phyloP scores from a whole-genome alignment of 2,888 invertebrate species.

The Tenodera sinensis region DNA sequence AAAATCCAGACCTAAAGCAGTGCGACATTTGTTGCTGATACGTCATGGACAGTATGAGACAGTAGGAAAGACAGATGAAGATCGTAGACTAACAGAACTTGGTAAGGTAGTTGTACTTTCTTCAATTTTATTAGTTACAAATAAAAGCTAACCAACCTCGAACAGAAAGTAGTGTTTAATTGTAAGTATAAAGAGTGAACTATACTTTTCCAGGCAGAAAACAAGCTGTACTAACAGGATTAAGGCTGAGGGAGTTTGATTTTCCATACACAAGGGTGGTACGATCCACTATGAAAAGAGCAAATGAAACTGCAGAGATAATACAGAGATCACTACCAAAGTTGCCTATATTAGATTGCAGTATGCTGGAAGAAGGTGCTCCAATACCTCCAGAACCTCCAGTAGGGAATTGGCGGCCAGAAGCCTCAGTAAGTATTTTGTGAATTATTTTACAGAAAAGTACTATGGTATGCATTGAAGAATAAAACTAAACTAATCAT shows the following conservation, averaged over 20 bases:
- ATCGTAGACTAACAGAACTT: conserved; percentile 73
- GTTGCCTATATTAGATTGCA: conserved; percentile 60
- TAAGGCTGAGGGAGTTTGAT: conserved; percentile 64
- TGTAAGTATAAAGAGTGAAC: too few relatives aligned
- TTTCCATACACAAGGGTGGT: conserved; percentile 77
- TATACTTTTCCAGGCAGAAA: conserved; percentile 57
- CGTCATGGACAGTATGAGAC: conserved; percentile 93
- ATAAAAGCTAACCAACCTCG: background rate
- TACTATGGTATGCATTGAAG: background rate
- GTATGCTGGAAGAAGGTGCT: conserved; percentile 85
- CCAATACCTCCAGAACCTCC: conserved; percentile 94
- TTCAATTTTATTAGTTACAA: background rate
- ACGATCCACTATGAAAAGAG: conserved; percentile 89
- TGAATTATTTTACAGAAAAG: background rate
- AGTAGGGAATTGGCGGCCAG: conserved; percentile 81
- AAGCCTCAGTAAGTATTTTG: conserved; percentile 58
- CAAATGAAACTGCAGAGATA: conserved; percentile 84
- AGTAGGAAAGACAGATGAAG: conserved; percentile 65
- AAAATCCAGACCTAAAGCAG: conserved; percentile 57
- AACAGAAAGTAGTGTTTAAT: background rate
- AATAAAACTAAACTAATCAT: too few relatives aligned
- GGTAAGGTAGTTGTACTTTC: conserved; percentile 50
- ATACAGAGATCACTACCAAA: conserved; percentile 67
- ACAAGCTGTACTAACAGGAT: conserved; percentile 85
- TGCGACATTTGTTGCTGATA: conserved; percentile 83